Evolutionary conservation across 2,113 vertebrate genomes (phyloP), one percentile per base, ranked within the genome.

Genomic region (Artemisiospiza belli): DNA sequence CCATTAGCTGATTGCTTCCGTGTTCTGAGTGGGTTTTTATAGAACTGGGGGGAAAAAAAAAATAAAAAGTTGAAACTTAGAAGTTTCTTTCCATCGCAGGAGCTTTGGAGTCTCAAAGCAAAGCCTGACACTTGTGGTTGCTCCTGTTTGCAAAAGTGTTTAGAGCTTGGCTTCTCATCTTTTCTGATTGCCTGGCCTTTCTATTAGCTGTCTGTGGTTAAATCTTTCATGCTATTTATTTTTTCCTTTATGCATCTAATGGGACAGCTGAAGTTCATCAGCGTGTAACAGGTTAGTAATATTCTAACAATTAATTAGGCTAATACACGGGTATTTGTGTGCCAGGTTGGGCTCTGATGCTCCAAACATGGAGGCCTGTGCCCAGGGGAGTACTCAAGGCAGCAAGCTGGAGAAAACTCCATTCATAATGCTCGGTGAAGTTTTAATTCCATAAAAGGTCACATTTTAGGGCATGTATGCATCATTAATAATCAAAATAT

Each of bases 201-300:
- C 81, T 83, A 6, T 95, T 70, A 86, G 57, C 68, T 93, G 63
- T 74, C 88, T 90, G 31, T 96, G 92, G 81, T 97, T 94, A 90
- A 73, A 88, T 70, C 93, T 91, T 95, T 90, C 92, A 83, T 82
- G 83, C 96, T 97, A 44, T 95, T 47, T 98, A 97, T 98, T 98
- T 98, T 98, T 98, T 96, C 93, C 94, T 97, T 97, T 97, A 97
- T 97, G 97, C 98, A 95, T 98, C 97, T 97, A 97, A 97, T 97
- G 97, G 97, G 96, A 97, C 97, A 97, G 95, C 93, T 95, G 97
- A 97, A 93, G 96, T 97, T 97, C 97, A 88, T 97, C 97, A 96
- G 52, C 87, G 30, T 93, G 72, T 98, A 97, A 96, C 96, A 98
- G 97, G 97, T 98, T 96, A 98, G 97, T 98, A 93, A 89, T 96